A percentile compares a stretch with the other conserved stretches of the same genome.
Evolutionary conservation across 2,888 invertebrate genomes (phyloP).

Genomic region (Caenorhabditis macrosperma): DNA sequence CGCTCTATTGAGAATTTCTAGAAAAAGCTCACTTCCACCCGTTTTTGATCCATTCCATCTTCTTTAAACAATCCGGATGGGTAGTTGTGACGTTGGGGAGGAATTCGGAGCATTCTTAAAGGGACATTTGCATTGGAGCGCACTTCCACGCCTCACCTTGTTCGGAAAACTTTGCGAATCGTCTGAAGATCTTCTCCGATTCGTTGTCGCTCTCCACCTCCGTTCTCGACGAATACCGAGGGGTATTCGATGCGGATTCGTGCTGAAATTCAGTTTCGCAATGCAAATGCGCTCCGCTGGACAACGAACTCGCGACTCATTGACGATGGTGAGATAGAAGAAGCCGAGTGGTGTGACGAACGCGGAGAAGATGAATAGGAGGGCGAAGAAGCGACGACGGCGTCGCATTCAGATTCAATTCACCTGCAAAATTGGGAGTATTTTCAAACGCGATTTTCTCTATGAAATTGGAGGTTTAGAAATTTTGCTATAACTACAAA

Average conservation of each 20-base stretch:
- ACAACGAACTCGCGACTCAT: constrained; percentile 16
- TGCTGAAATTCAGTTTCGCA: background rate
- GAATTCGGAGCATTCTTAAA: constrained; percentile 38
- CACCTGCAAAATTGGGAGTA: constrained; percentile 11
- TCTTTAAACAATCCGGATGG: constrained; percentile 64
- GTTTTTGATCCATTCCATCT: constrained; percentile 80
- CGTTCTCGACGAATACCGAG: too few species aligned
- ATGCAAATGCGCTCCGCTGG: background rate
- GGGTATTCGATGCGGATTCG: background rate
- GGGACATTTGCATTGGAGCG: background rate
- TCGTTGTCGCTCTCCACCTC: too few species aligned
- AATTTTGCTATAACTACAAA: too few species aligned
- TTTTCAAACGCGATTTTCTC: too few species aligned
- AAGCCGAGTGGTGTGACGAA: constrained; percentile 37
- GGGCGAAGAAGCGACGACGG: constrained; percentile 29
- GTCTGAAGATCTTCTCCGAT: background rate
- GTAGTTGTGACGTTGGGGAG: background rate
- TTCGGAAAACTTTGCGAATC: constrained; percentile 1
- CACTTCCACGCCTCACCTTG: constrained; percentile 12
- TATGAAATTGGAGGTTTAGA: background rate
- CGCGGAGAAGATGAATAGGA: constrained; percentile 35
- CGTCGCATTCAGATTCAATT: constrained; percentile 37
- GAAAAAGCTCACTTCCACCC: constrained; percentile 80
- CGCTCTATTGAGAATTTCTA: background rate
- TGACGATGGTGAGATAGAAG: constrained; percentile 34